Evolutionary conservation across 1,140 invertebrate genomes (phyloP).

Genomic region (Heterodera carotae): DNA sequence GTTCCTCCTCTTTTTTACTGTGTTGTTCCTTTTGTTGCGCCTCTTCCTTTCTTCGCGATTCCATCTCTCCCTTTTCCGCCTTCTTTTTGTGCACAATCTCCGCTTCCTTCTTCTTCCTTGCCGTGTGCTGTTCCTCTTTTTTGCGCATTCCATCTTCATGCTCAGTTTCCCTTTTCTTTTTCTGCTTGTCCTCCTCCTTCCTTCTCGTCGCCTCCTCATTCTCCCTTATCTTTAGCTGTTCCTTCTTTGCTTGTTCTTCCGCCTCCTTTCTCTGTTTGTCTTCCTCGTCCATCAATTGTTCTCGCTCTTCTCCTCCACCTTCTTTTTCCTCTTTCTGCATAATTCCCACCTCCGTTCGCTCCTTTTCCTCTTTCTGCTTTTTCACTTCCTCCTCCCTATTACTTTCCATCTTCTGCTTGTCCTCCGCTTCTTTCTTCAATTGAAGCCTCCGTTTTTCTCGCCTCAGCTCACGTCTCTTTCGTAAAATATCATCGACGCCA

Average conservation of each 20-base stretch:
- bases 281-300: not conserved
- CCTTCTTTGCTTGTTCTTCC: not conserved
- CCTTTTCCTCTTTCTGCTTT: not conserved
- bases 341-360: too few species aligned
- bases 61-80: not conserved
- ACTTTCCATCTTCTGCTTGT: not conserved
- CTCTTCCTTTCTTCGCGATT: not conserved
- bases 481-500: not conserved
- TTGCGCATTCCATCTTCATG: too few species aligned
- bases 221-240: not conserved
- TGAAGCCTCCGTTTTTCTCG: not conserved
- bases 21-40: not conserved
- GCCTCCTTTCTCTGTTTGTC: not conserved
- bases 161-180: slow-evolving; percentile 14
- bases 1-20: not conserved
- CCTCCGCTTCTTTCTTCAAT: not conserved
- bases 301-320: not conserved
- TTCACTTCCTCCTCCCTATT: not conserved
- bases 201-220: not conserved
- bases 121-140: not conserved
- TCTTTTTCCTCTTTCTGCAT: not conserved
- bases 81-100: not conserved
- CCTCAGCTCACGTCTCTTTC: not conserved
- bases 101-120: not conserved
- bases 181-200: slow-evolving; percentile 3